A percentile compares a stretch with the other conserved stretches of the same genome.
Evolutionary conservation across 2,888 invertebrate genomes (phyloP).

Genomic region (Eumacrocentrus americanus): DNA sequence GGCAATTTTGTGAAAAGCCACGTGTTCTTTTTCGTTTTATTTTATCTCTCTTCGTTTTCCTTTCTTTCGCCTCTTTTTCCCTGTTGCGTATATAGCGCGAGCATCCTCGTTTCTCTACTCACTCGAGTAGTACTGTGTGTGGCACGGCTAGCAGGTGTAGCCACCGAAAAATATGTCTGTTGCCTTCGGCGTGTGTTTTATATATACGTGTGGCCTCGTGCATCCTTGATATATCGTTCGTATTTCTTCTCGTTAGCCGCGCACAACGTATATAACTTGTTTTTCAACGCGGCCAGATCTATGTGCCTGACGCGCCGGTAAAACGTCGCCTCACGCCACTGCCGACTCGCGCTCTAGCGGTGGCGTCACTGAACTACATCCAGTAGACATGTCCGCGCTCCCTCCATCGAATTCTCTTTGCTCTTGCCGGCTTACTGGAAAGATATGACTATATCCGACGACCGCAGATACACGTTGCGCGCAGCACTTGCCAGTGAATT

Average conservation of each 20-base stretch:
- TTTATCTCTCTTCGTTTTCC: too few species aligned
- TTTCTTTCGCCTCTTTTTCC: too few species aligned
- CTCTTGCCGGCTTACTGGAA: neutral
- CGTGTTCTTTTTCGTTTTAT: too few species aligned
- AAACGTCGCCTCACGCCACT: neutral
- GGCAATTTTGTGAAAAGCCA: neutral
- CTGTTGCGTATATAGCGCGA: too few species aligned
- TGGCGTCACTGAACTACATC: constrained; percentile 4
- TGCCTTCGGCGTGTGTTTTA: constrained; percentile 17
- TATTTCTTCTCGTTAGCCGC: constrained; percentile 24
- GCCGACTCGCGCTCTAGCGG: neutral
- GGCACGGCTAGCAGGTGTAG: constrained; percentile 22
- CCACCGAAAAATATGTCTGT: constrained; percentile 21
- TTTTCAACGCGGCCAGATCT: constrained; percentile 18
- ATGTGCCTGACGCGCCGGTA: constrained; percentile 12
- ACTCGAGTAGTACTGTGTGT: constrained; percentile 7
- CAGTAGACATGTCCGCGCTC: constrained; percentile 2
- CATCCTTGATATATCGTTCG: constrained; percentile 16
- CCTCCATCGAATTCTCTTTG: neutral
- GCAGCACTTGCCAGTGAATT: too few species aligned
- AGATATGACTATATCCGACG: neutral
- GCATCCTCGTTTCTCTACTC: constrained; percentile 8
- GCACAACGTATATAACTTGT: constrained; percentile 14
- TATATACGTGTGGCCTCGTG: neutral
- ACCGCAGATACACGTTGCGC: neutral